Conservation (phyloP, 2,888 invertebrate genomes). For the Selenia dentaria region DNA sequence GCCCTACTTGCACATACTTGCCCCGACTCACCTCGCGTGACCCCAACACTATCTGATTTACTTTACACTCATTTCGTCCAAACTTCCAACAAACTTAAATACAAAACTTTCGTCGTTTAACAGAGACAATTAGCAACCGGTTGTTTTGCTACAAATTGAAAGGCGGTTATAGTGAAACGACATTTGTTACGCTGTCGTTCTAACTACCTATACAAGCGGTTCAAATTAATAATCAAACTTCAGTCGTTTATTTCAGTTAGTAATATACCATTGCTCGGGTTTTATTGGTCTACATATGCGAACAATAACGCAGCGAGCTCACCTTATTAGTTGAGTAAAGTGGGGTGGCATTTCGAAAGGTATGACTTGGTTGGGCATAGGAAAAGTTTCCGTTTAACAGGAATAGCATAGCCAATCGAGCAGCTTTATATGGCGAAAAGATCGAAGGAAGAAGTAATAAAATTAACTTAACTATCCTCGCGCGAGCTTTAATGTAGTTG, state of each 20-base stretch:
- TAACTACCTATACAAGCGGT: constrained; percentile 15
- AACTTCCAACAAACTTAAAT: constrained; percentile 50
- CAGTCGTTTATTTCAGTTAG: constrained; percentile 21
- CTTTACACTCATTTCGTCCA: constrained; percentile 52
- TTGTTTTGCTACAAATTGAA: constrained; percentile 33
- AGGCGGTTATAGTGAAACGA: constrained; percentile 23
- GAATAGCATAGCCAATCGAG: too few species aligned
- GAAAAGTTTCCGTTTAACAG: constrained; percentile 29
- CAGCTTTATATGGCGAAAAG: too few species aligned
- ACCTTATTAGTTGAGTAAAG: constrained; percentile 14
- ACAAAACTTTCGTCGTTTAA: constrained; percentile 62
- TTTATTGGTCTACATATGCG: constrained; percentile 19
- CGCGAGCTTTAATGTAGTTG: too few species aligned
- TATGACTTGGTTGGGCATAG: constrained; percentile 7
- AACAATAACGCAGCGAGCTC: constrained; percentile 8
- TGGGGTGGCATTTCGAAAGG: constrained; percentile 16
- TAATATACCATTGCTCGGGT: constrained; percentile 7
- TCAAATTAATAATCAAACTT: constrained; percentile 29
- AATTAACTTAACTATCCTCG: too few species aligned
- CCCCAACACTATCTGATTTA: constrained; percentile 60
- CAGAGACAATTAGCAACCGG: constrained; percentile 59
- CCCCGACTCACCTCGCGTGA: constrained; percentile 56
- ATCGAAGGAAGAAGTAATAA: too few species aligned
- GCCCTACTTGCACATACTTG: constrained; percentile 26
- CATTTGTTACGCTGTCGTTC: constrained; percentile 28